Evolutionary conservation across 2,888 invertebrate genomes (phyloP).

Genomic region (Doris montereyensis): DNA sequence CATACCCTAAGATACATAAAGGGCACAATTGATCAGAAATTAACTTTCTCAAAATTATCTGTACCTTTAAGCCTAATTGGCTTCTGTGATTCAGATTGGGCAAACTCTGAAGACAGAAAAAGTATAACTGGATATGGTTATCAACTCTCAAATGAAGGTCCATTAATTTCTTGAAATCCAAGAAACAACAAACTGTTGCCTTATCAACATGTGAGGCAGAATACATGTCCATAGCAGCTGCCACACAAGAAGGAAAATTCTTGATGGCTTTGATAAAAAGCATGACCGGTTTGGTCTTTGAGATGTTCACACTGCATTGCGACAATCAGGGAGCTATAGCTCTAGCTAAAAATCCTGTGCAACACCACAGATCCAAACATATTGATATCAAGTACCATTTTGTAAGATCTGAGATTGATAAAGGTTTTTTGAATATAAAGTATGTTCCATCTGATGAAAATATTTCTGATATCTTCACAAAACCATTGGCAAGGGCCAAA

Average conservation of each 20-base stretch:
- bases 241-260: not conserved
- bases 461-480: constrained; percentile 9
- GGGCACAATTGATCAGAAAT: constrained; percentile 6
- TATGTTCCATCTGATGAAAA: not conserved
- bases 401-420: not conserved
- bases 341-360: constrained; percentile 17
- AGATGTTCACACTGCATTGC: not conserved
- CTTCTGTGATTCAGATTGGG: not conserved
- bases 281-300: not conserved
- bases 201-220: too few species aligned
- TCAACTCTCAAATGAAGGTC: not conserved
- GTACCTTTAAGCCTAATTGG: not conserved
- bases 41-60: constrained; percentile 1
- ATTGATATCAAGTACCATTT: not conserved
- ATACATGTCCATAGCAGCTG: not conserved
- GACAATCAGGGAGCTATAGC: not conserved
- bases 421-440: not conserved
- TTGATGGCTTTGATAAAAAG: not conserved
- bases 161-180: not conserved
- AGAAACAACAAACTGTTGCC: too few species aligned
- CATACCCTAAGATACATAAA: not conserved
- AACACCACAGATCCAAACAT: constrained; percentile 1
- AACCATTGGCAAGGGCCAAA: not conserved
- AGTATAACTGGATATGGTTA: not conserved
- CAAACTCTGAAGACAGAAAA: not conserved